phyloP scores from a whole-genome alignment of 1,140 invertebrate species.

The Ditylenchus dipsaci region DNA sequence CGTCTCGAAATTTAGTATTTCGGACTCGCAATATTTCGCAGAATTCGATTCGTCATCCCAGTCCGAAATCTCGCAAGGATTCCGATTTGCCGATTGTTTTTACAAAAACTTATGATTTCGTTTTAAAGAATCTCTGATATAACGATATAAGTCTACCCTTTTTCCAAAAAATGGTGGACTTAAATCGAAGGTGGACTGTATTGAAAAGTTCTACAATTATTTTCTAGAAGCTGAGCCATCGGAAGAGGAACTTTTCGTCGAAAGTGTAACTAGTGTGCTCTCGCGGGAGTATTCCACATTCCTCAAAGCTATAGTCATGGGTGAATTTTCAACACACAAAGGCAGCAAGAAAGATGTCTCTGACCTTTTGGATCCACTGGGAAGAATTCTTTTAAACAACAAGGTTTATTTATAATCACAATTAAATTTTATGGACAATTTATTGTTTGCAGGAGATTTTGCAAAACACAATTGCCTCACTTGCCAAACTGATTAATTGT shows the following conservation, averaged over 20 bases:
- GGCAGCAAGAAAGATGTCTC: conserved; percentile 25
- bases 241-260: conserved; percentile 48
- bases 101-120: no score
- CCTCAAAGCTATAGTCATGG: conserved; percentile 31
- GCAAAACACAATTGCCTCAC: conserved; percentile 19
- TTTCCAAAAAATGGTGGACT: no score
- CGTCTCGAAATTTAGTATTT: no score
- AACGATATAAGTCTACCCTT: no score
- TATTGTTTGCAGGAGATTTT: conserved; percentile 30
- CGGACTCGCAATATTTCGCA: no score
- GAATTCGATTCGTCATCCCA: no score
- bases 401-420: conserved; percentile 4
- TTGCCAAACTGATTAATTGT: conserved; percentile 40
- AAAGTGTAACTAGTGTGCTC: conserved; percentile 48
- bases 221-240: conserved; percentile 40
- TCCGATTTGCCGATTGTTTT: no score
- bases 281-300: conserved; percentile 35
- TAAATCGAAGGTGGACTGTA: conserved; percentile 13
- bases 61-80: no score
- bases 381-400: conserved; percentile 27
- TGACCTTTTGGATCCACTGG: conserved; percentile 31
- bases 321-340: conserved; percentile 32
- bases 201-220: conserved; percentile 8
- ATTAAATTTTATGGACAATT: background rate
- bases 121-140: no score